Conservation (phyloP, 2,797 vertebrate species). For the Sebastes nivosus region DNA sequence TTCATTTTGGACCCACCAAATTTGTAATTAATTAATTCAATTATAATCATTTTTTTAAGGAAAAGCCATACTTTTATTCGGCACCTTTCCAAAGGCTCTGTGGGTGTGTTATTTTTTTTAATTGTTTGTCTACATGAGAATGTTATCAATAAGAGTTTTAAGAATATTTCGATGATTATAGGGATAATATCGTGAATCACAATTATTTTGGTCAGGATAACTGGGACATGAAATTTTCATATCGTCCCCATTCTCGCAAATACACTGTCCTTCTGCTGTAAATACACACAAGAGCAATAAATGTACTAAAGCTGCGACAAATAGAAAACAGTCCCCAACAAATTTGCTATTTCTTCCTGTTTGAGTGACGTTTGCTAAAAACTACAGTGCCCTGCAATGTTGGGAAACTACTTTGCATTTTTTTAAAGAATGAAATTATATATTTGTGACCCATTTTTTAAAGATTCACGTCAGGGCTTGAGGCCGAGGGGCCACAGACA, state of each 20-base stretch:
- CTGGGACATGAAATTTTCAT: not conserved
- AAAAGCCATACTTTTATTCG: too few species aligned
- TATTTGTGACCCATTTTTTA: not conserved
- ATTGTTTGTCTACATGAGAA: rapidly evolving
- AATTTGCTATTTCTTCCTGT: rapidly evolving
- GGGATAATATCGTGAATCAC: not conserved
- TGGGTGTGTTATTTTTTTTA: too few species aligned
- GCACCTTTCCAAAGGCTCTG: rapidly evolving
- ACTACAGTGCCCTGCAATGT: not conserved
- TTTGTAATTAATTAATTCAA: too few species aligned
- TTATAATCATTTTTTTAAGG: too few species aligned
- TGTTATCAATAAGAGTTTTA: too few species aligned
- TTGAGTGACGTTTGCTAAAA: not conserved
- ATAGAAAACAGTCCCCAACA: not conserved
- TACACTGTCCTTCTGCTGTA: not conserved
- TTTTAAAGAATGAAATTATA: not conserved
- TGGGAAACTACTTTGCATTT: not conserved
- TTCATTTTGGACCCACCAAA: too few species aligned
- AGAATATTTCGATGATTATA: too few species aligned
- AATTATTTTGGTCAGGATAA: not conserved
- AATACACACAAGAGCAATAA: too few species aligned
- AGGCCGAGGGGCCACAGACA: not conserved
- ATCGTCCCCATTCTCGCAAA: not conserved
- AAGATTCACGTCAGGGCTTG: not conserved
- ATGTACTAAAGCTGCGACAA: too few species aligned